Evolutionary conservation across 2,888 invertebrate species (phyloP).

Genomic region (Papilio gigon): DNA sequence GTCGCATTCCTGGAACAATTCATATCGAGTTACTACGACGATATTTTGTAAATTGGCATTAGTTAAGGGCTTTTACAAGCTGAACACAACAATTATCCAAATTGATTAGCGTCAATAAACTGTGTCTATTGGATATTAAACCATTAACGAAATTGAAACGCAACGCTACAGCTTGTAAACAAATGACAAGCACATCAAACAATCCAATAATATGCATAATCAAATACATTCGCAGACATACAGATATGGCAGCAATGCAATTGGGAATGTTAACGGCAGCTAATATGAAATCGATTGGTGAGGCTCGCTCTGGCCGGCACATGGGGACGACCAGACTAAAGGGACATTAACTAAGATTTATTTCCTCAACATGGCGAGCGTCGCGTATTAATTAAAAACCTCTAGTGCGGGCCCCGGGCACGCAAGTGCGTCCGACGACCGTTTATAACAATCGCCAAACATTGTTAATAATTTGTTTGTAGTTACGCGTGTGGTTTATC

Average conservation of each 20-base stretch:
- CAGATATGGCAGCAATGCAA: conserved; percentile 42
- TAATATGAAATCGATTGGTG: conserved; percentile 59
- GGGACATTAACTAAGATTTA: conserved; percentile 82
- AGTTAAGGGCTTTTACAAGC: background rate
- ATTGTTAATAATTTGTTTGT: conserved; percentile 30
- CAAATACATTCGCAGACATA: conserved; percentile 35
- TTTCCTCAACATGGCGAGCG: conserved; percentile 62
- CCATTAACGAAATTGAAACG: conserved; percentile 7
- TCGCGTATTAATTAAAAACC: conserved; percentile 78
- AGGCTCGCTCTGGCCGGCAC: conserved; percentile 46
- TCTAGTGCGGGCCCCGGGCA: conserved; percentile 57
- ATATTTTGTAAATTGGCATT: background rate
- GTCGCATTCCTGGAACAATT: conserved; percentile 86
- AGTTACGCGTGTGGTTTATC: background rate
- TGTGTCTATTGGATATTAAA: background rate
- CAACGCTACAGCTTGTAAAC: conserved; percentile 6
- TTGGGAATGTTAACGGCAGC: conserved; percentile 43
- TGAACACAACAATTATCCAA: background rate
- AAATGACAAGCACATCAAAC: conserved; percentile 1
- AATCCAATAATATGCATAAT: conserved; percentile 25
- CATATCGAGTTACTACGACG: background rate
- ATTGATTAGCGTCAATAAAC: background rate
- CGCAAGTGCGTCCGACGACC: conserved; percentile 59
- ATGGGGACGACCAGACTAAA: conserved; percentile 72
- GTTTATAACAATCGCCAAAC: conserved; percentile 44